These are phyloP conservation scores for Malacoraja senta DNA, from an alignment of 2,797 vertebrate genomes.

Conservation along the genomic window DNA sequence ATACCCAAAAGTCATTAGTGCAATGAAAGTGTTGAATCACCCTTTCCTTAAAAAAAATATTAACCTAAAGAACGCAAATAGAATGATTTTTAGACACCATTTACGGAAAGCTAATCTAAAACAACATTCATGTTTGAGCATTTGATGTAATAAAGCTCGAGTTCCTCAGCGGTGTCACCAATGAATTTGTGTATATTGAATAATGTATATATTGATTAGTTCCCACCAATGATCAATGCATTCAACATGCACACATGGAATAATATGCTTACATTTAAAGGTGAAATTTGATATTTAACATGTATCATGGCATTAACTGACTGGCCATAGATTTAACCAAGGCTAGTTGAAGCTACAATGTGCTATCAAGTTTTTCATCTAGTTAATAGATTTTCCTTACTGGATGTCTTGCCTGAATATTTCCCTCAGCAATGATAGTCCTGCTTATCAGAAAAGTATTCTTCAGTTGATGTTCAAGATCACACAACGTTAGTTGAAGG, in stretches of 20 bases:
- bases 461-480: not conserved
- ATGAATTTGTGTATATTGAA: not conserved
- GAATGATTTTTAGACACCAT: not conserved
- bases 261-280: not conserved
- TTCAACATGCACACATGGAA: not conserved
- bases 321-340: not conserved
- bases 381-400: not conserved
- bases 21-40: not conserved
- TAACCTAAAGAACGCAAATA: not conserved
- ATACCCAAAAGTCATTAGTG: not conserved
- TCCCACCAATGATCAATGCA: not conserved
- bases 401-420: not conserved
- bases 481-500: not conserved
- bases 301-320: not conserved
- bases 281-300: not conserved
- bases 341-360: constrained; percentile 7
- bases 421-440: not conserved
- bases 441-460: not conserved
- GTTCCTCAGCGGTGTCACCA: not conserved
- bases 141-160: not conserved
- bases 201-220: not conserved
- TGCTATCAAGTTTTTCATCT: not conserved
- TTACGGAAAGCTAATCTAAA: not conserved
- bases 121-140: not conserved
- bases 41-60: not conserved